Conservation (phyloP, 2,797 vertebrate species). For the Anguilla megastoma region DNA sequence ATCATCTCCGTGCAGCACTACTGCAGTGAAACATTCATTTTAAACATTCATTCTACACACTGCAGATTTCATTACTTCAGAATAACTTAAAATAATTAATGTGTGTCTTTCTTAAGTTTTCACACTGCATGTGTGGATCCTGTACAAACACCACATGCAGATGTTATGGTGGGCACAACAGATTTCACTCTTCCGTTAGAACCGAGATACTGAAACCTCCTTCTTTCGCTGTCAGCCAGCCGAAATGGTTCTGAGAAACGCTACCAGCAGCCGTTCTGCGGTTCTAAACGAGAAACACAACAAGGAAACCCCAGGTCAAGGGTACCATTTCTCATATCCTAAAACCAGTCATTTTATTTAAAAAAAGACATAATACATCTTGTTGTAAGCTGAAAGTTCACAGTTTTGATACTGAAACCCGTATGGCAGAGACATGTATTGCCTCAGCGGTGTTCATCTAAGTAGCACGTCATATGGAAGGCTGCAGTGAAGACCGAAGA, state of each 20-base stretch:
- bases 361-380: conserved; percentile 27
- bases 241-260: background rate
- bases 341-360: too few relatives aligned
- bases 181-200: background rate
- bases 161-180: background rate
- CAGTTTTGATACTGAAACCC: conserved; percentile 49
- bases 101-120: background rate
- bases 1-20: background rate
- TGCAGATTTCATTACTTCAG: background rate
- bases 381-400: background rate
- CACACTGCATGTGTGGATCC: background rate
- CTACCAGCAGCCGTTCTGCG: conserved; percentile 28
- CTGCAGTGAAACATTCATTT: background rate
- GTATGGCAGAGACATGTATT: background rate
- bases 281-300: conserved; percentile 63
- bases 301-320: conserved; percentile 32
- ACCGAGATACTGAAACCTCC: background rate
- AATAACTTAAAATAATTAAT: background rate
- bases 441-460: background rate
- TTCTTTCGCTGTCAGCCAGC: background rate
- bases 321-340: background rate
- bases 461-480: background rate
- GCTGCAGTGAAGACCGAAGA: background rate
- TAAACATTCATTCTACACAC: background rate
- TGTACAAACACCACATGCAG: background rate